These are phyloP conservation scores for Caenorhabditis virilis DNA, from an alignment of 2,888 invertebrate species.

Conservation along the genomic window DNA sequence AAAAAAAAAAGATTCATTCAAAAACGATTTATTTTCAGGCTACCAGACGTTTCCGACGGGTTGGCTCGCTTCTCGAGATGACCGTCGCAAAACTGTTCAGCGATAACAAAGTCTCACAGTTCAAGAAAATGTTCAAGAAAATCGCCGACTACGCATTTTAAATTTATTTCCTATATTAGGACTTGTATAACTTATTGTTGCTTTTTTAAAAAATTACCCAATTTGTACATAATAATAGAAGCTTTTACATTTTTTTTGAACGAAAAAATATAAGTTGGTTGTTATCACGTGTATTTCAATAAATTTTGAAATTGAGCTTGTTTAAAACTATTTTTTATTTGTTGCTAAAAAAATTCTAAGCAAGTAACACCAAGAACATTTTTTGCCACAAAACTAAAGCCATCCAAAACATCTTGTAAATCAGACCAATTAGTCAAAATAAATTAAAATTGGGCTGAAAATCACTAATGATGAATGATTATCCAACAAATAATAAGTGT, in stretches of 20 bases:
- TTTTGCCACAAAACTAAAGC: too few species aligned
- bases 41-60: slow-evolving; percentile 62
- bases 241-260: slow-evolving; percentile 1
- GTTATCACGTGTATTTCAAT: slow-evolving; percentile 3
- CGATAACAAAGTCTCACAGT: slow-evolving; percentile 63
- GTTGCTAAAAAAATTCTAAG: too few species aligned
- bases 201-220: too few species aligned
- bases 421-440: too few species aligned
- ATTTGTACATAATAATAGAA: slow-evolving; percentile 7
- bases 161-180: slow-evolving; percentile 4
- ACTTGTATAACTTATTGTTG: slow-evolving; percentile 4
- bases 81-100: slow-evolving; percentile 66
- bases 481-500: too few species aligned
- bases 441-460: too few species aligned
- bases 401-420: too few species aligned
- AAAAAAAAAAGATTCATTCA: slow-evolving; percentile 5
- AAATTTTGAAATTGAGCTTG: too few species aligned
- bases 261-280: too few species aligned
- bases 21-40: slow-evolving; percentile 39
- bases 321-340: too few species aligned
- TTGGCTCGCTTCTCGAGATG: slow-evolving; percentile 65
- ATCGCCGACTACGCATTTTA: slow-evolving; percentile 35
- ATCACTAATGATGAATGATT: too few species aligned
- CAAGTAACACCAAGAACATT: too few species aligned
- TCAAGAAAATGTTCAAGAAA: slow-evolving; percentile 68